These are phyloP conservation scores for Leptestheria dahalacensis DNA, from an alignment of 1,140 invertebrate species.

Conservation along the genomic window DNA sequence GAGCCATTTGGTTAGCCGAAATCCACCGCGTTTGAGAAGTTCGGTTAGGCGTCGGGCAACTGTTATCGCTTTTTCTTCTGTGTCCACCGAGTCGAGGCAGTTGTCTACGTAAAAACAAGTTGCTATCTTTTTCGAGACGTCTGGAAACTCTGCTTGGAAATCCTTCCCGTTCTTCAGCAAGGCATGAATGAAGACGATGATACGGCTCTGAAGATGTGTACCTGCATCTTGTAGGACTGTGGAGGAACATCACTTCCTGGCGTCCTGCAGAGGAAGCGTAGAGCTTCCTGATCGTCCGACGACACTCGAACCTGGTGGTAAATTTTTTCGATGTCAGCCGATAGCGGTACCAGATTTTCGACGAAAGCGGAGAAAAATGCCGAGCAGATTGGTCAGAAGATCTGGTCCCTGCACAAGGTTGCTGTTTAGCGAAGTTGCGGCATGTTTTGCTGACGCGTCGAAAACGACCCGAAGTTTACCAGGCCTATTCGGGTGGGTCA, in stretches of 20 bases:
- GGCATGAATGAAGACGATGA: slow-evolving; percentile 1
- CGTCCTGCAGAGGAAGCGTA: slow-evolving; percentile 15
- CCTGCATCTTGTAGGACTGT: slow-evolving; percentile 8
- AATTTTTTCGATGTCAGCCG: slow-evolving; percentile 12
- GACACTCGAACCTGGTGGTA: slow-evolving; percentile 11
- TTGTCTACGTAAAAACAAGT: slow-evolving; percentile 14
- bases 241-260: not conserved
- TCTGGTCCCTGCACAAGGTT: slow-evolving; percentile 16
- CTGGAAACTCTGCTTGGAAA: not conserved
- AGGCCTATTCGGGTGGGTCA: slow-evolving; percentile 17
- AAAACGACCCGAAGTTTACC: slow-evolving; percentile 19
- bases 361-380: slow-evolving; percentile 13
- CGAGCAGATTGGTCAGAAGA: slow-evolving; percentile 7
- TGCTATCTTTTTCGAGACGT: not conserved
- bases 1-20: slow-evolving; percentile 7
- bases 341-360: not conserved
- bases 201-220: slow-evolving; percentile 12
- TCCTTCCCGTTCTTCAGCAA: slow-evolving; percentile 2
- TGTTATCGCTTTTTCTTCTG: slow-evolving; percentile 1
- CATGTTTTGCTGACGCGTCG: slow-evolving; percentile 10
- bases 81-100: slow-evolving; percentile 1
- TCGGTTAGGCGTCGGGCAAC: not conserved
- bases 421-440: slow-evolving; percentile 7
- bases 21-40: slow-evolving; percentile 8
- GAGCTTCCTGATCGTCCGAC: slow-evolving; percentile 11